These are phyloP conservation scores for Psilanteris sp. DNA, from an alignment of 1,140 invertebrate genomes.

Conservation along the genomic window DNA sequence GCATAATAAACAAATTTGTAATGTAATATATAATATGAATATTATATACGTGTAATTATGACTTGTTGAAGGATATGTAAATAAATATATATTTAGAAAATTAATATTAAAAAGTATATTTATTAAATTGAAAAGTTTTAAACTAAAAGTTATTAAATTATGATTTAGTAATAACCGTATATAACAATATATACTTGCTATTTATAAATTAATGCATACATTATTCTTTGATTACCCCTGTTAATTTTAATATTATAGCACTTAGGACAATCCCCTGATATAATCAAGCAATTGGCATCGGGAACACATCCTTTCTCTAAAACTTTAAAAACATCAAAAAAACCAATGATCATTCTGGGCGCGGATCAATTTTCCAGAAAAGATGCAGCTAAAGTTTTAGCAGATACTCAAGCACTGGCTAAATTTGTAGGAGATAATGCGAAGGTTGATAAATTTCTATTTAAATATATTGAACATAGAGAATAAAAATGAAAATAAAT, in stretches of 20 bases:
- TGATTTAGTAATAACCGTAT: background rate
- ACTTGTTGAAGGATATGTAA: no score
- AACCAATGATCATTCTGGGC: conserved; percentile 95
- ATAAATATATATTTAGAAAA: no score
- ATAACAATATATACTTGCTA: no score
- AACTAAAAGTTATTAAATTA: no score
- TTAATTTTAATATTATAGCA: conserved; percentile 78
- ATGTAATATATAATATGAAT: no score
- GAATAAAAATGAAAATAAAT: no score
- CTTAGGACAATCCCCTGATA: conserved; percentile 88
- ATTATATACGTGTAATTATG: no score
- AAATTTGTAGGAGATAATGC: conserved; percentile 79
- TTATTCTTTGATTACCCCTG: no score
- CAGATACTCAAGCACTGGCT: conserved; percentile 83
- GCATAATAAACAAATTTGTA: no score
- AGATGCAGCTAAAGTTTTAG: conserved; percentile 89
- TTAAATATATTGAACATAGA: background rate
- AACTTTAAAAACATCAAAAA: conserved; percentile 88
- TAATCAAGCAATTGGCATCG: conserved; percentile 86
- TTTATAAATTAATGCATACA: no score
- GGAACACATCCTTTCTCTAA: conserved; percentile 89
- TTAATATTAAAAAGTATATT: no score
- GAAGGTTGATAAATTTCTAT: conserved; percentile 62
- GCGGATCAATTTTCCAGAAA: conserved; percentile 88
- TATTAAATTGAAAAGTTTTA: no score